Percentiles rank a stretch among this genome's conserved stretches.
Evolutionary conservation across 1,140 invertebrate species (phyloP).

Genomic region (Homarus americanus): DNA sequence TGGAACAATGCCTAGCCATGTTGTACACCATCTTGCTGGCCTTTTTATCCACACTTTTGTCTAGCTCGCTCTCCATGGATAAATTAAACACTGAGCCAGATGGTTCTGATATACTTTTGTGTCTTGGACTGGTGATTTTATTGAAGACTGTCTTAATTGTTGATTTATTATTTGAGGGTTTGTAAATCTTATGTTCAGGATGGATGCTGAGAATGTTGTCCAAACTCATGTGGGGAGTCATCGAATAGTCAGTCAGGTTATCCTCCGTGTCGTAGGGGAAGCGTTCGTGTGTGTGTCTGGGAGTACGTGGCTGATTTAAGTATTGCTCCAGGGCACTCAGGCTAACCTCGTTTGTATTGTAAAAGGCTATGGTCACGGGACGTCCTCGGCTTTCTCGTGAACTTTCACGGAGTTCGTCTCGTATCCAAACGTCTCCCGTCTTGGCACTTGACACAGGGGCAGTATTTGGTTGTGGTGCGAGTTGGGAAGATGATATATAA

Average conservation of each 20-base stretch:
- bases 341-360: conserved; percentile 50
- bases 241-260: conserved; percentile 79
- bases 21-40: conserved; percentile 76
- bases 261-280: conserved; percentile 78
- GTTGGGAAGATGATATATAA: conserved; percentile 23
- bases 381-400: conserved; percentile 64
- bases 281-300: conserved; percentile 16
- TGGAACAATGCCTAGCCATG: conserved; percentile 77
- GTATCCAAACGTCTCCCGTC: conserved; percentile 33
- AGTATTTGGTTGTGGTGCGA: conserved; percentile 9
- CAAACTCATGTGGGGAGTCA: conserved; percentile 78
- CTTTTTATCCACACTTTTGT: conserved; percentile 61
- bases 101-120: conserved; percentile 45
- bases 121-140: conserved; percentile 65
- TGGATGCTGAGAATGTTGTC: conserved; percentile 81
- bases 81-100: conserved; percentile 42
- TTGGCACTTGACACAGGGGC: neutral
- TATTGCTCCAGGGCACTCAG: conserved; percentile 55
- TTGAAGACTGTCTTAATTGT: conserved; percentile 79
- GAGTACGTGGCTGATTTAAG: conserved; percentile 44
- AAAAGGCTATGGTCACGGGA: conserved; percentile 70
- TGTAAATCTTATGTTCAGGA: conserved; percentile 88
- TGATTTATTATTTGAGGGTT: conserved; percentile 80
- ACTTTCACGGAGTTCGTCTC: conserved; percentile 8
- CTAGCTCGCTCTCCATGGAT: conserved; percentile 56